Conservation (phyloP, 2,113 vertebrate genomes). For the Gopherus evgoodei region DNA sequence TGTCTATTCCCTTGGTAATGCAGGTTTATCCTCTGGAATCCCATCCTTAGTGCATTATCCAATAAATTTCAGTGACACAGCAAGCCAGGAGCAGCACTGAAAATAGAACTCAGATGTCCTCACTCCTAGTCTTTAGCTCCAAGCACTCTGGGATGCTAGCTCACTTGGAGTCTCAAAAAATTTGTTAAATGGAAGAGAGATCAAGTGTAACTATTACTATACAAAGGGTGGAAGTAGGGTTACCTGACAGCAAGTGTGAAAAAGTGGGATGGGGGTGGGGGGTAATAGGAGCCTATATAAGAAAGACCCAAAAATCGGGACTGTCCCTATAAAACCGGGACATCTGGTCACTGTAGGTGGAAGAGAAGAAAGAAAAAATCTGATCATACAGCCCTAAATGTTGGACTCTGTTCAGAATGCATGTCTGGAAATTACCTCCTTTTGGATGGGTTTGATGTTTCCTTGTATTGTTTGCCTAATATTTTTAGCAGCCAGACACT, state of each 20-base stretch:
- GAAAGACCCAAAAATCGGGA: too few relatives aligned
- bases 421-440: conserved; percentile 48
- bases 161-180: conserved; percentile 43
- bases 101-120: conserved; percentile 18
- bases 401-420: conserved; percentile 41
- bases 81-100: conserved; percentile 38
- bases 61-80: background rate
- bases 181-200: conserved; percentile 43
- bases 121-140: background rate
- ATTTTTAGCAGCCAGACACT: conserved; percentile 36
- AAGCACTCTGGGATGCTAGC: conserved; percentile 35
- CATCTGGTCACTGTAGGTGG: background rate
- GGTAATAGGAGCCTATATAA: too few relatives aligned
- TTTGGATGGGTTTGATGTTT: conserved; percentile 48
- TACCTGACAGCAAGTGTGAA: too few relatives aligned
- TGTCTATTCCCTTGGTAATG: conserved; percentile 35
- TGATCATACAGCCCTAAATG: background rate
- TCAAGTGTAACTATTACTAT: conserved; percentile 28
- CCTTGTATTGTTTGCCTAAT: conserved; percentile 2
- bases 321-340: too few relatives aligned
- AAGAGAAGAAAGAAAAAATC: conserved; percentile 32
- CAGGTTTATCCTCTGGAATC: background rate
- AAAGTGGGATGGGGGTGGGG: too few relatives aligned
- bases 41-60: conserved; percentile 4
- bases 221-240: background rate